Percentiles rank a stretch among this genome's conserved stretches.
Conservation (phyloP, 2,888 invertebrate species). For the Thumatha senex region DNA sequence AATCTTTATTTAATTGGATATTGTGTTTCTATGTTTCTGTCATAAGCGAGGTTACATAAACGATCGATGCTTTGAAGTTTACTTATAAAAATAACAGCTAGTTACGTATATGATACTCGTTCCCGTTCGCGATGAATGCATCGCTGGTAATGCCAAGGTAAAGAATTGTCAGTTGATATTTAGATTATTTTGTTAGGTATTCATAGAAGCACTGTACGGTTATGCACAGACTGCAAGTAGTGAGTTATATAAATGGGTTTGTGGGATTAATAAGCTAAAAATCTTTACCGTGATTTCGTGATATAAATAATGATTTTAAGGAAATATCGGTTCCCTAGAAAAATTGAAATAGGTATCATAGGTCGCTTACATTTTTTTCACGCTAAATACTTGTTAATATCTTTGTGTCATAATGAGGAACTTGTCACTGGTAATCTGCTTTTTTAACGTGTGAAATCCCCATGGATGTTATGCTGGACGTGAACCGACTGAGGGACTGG, state of each 20-base stretch:
- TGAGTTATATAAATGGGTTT: conserved; percentile 1
- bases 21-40: conserved; percentile 40
- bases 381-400: too few species aligned
- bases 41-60: conserved; percentile 39
- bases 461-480: too few species aligned
- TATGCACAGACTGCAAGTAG: conserved; percentile 1
- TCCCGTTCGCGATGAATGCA: conserved; percentile 30
- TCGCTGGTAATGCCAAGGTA: conserved; percentile 41
- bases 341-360: too few species aligned
- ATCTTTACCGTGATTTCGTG: background rate
- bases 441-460: too few species aligned
- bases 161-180: conserved; percentile 37
- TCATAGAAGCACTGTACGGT: conserved; percentile 17
- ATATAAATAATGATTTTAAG: too few species aligned
- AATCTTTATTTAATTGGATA: conserved; percentile 46
- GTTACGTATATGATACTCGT: conserved; percentile 16
- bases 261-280: background rate
- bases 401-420: too few species aligned
- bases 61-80: conserved; percentile 28
- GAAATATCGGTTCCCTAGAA: too few species aligned
- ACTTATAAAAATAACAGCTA: conserved; percentile 29
- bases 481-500: too few species aligned
- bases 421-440: too few species aligned
- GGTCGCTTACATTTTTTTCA: too few species aligned
- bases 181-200: conserved; percentile 33